Base-by-base conservation (phyloP, 2,888 invertebrate genomes). In the Drepana falcataria region DNA sequence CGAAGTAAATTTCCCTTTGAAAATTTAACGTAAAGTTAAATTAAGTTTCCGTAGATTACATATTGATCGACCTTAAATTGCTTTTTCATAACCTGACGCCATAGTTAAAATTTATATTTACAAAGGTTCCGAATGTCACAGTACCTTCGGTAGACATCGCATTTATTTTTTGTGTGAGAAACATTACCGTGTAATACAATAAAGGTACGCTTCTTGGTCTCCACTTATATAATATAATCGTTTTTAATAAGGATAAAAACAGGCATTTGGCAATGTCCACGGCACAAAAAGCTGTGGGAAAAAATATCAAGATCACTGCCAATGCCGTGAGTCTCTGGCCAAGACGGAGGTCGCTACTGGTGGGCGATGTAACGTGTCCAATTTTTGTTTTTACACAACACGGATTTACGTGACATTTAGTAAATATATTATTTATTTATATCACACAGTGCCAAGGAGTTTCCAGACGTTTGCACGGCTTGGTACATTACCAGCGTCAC, bases 231-330 rank as follows among this genome's bases (percentile, higher is more conserved):
- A 21, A 21, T 21, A 21, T 21, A 21, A 21, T 21, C 21, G 21
- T 75, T 79, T 79, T 78, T 63, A 53, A 57, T 61, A 56, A 60
- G 61, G 55, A 68, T 63, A 72, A 78, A 75, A 75, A 75, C 70
- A 63, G 67, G 69, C 66, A 66, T 73, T 71, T 73, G 79, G 75
- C 77, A 76, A 74, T 73, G 73, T 68, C 58, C 56, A 60, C 56
- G 55, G 59, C 58, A 65, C 69, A 79, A 79, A 77, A 79, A 75
- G 52, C 61, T 59, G 53, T 62, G 53, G 54, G 66, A 78, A 83
- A 83, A 84, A 79, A 75, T 71, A 79, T 78, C 87, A 89, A 89
- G 89, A 88, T 86, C 89, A 87, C 71, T 86, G 83, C 73, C 87
- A 88, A 81, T 81, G 82, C 67, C 71, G 66, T 61, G 72, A 74